phyloP scores from a whole-genome alignment of 2,888 invertebrate genomes.

The Serrognathus titanus region DNA sequence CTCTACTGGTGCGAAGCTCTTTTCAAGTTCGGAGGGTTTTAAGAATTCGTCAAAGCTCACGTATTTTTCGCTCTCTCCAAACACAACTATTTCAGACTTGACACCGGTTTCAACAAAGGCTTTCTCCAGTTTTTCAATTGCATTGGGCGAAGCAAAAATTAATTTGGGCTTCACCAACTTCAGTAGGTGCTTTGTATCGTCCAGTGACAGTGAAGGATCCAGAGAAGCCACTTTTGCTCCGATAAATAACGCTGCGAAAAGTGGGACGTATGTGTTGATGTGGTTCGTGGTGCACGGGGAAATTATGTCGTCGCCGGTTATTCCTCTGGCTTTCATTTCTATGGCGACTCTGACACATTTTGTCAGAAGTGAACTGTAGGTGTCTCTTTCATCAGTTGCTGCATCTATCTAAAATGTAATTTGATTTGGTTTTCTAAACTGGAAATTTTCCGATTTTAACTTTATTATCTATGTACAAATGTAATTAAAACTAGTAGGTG shows the following conservation, averaged over 20 bases:
- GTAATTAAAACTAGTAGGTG: too few species aligned
- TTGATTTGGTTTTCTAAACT: neutral
- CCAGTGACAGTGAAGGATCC: slow-evolving; percentile 30
- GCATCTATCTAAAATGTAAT: slow-evolving; percentile 46
- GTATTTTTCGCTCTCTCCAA: slow-evolving; percentile 12
- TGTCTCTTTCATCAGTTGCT: slow-evolving; percentile 45
- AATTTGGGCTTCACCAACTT: slow-evolving; percentile 27
- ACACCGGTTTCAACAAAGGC: slow-evolving; percentile 1
- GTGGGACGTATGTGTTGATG: slow-evolving; percentile 47
- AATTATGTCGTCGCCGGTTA: slow-evolving; percentile 49
- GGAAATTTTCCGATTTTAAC: too few species aligned
- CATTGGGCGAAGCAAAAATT: slow-evolving; percentile 17
- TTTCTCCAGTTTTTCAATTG: slow-evolving; percentile 14
- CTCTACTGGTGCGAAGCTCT: slow-evolving; percentile 20
- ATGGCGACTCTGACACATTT: slow-evolving; percentile 49
- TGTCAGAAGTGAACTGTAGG: slow-evolving; percentile 39
- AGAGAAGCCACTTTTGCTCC: slow-evolving; percentile 41
- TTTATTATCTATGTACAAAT: too few species aligned
- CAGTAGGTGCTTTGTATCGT: slow-evolving; percentile 29
- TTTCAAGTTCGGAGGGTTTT: slow-evolving; percentile 6
- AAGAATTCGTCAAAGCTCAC: slow-evolving; percentile 8
- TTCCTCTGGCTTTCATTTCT: slow-evolving; percentile 43
- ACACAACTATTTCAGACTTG: slow-evolving; percentile 17
- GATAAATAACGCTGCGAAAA: slow-evolving; percentile 49
- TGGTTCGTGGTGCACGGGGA: slow-evolving; percentile 50